phyloP scores from a whole-genome alignment of 1,140 invertebrate genomes.

The Akabosia matsudoensis region DNA sequence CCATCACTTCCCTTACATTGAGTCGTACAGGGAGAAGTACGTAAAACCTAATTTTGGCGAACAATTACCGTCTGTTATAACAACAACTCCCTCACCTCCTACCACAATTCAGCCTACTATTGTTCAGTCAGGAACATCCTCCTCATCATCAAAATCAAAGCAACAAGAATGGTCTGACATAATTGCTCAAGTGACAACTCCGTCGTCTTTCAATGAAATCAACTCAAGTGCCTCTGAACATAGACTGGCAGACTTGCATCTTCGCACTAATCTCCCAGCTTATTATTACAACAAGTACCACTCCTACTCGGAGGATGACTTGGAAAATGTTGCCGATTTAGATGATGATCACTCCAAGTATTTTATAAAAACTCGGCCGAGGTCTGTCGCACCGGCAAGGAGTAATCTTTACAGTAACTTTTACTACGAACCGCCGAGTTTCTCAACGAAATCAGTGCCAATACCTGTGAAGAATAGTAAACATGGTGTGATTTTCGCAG shows the following conservation, averaged over 20 bases:
- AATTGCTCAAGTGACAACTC: conserved; percentile 20
- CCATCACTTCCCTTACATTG: conserved; percentile 9
- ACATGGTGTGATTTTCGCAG: neutral
- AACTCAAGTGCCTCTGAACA: neutral
- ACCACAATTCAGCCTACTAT: neutral
- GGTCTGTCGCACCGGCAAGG: neutral
- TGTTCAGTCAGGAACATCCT: neutral
- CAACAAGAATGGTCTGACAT: conserved; percentile 13
- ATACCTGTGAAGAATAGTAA: conserved; percentile 6
- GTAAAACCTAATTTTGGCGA: neutral
- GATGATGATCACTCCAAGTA: conserved; percentile 37
- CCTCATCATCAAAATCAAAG: neutral
- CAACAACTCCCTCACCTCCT: neutral
- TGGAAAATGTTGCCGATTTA: conserved; percentile 34
- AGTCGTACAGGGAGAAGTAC: conserved; percentile 4
- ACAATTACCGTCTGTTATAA: neutral
- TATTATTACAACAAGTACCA: conserved; percentile 17
- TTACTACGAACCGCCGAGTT: conserved; percentile 15
- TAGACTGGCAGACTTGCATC: conserved; percentile 1
- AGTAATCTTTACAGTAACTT: conserved; percentile 11
- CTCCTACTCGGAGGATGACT: conserved; percentile 29
- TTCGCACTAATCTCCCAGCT: neutral
- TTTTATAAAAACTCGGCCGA: conserved; percentile 36
- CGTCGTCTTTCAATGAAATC: conserved; percentile 15
- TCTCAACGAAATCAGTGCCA: conserved; percentile 12